Conservation (phyloP, 1,140 invertebrate genomes). For the Papilio aristodemus region DNA sequence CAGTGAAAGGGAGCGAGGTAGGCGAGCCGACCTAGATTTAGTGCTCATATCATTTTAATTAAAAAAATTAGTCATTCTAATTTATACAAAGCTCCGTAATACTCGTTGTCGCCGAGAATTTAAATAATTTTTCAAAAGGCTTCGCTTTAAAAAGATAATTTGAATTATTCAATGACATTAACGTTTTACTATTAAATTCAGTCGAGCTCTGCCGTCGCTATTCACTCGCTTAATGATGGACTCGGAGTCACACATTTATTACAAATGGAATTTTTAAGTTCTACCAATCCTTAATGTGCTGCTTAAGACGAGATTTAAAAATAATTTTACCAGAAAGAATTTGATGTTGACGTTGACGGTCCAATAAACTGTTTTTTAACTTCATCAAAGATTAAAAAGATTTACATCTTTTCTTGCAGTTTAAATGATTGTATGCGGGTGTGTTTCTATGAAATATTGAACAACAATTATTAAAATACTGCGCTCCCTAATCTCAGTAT, state of each 20-base stretch:
- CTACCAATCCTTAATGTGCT: not conserved
- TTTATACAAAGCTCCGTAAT: constrained; percentile 31
- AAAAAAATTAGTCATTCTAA: constrained; percentile 35
- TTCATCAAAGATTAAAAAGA: too few relatives aligned
- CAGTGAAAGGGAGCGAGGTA: constrained; percentile 15
- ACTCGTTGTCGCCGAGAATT: constrained; percentile 10
- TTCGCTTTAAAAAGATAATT: constrained; percentile 12
- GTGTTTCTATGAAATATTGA: too few relatives aligned
- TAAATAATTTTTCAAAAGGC: constrained; percentile 27
- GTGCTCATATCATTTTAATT: constrained; percentile 33
- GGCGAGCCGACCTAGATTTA: constrained; percentile 28
- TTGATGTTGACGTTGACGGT: too few relatives aligned
- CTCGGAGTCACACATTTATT: not conserved
- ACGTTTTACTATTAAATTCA: constrained; percentile 4
- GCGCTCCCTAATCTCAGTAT: too few relatives aligned
- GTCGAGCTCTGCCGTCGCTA: not conserved
- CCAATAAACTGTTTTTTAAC: too few relatives aligned
- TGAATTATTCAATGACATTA: constrained; percentile 25
- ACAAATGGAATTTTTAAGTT: constrained; percentile 1
- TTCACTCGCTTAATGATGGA: constrained; percentile 22
- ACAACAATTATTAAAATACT: too few relatives aligned
- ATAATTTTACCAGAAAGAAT: too few relatives aligned
- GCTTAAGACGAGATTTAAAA: too few relatives aligned
- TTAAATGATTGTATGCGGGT: too few relatives aligned
- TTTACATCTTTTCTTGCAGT: too few relatives aligned